Evolutionary conservation across 1,140 invertebrate species (phyloP).

Genomic region (Onthophagus taurus): DNA sequence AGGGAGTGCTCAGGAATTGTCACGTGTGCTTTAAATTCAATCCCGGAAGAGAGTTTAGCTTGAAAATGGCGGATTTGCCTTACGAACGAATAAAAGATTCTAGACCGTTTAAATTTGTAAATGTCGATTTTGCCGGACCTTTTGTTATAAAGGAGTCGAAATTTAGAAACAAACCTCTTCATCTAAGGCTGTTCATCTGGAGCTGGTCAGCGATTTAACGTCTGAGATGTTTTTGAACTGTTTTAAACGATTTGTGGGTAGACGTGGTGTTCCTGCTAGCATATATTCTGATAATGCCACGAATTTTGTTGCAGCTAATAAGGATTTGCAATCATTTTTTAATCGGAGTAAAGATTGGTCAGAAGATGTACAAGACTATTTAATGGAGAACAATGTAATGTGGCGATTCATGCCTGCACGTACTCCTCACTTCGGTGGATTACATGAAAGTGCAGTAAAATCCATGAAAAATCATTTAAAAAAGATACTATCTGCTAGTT

Average conservation of each 20-base stretch:
- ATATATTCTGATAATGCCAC: conserved; percentile 21
- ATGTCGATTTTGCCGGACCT: too few relatives aligned
- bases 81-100: too few relatives aligned
- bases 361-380: not conserved
- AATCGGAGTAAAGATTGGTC: not conserved
- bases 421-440: conserved; percentile 26
- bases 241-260: conserved; percentile 25
- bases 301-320: conserved; percentile 9
- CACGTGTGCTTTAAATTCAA: too few relatives aligned
- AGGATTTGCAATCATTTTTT: not conserved
- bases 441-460: conserved; percentile 27
- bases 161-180: too few relatives aligned
- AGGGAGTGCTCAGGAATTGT: too few relatives aligned
- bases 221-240: conserved; percentile 23
- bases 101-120: too few relatives aligned
- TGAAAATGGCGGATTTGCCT: too few relatives aligned
- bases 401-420: conserved; percentile 25
- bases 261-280: conserved; percentile 16
- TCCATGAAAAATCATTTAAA: conserved; percentile 21
- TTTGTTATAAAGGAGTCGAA: too few relatives aligned
- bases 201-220: conserved; percentile 25
- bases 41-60: too few relatives aligned
- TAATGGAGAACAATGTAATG: conserved; percentile 4
- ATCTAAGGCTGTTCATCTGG: conserved; percentile 29
- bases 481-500: conserved; percentile 14